These are phyloP conservation scores for Homalodisca vitripennis DNA, from an alignment of 1,140 invertebrate species.

Conservation along the genomic window DNA sequence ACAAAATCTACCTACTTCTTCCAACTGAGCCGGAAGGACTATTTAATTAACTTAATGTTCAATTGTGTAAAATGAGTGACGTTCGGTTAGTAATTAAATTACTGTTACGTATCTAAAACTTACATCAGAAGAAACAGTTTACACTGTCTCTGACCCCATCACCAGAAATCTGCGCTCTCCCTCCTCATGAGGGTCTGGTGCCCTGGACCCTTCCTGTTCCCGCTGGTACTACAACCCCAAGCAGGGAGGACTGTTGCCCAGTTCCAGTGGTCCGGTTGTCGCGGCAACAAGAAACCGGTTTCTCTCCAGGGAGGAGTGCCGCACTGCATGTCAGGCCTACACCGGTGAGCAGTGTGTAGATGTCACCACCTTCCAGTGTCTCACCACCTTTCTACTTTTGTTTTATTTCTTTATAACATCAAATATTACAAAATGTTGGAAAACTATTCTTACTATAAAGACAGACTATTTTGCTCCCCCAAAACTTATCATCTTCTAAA, in stretches of 20 bases:
- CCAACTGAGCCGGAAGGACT: too few species aligned
- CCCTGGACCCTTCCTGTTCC: constrained; percentile 27
- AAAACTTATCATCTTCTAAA: too few species aligned
- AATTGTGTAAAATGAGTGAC: too few species aligned
- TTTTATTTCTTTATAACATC: background rate
- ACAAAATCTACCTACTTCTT: too few species aligned
- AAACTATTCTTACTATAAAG: too few species aligned
- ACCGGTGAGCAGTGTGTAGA: constrained; percentile 44
- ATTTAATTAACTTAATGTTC: too few species aligned
- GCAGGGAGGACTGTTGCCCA: constrained; percentile 56
- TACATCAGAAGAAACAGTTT: too few species aligned
- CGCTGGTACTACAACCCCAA: constrained; percentile 58
- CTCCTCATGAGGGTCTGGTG: constrained; percentile 38
- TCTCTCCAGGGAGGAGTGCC: constrained; percentile 55
- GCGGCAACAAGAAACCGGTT: constrained; percentile 75
- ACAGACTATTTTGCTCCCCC: too few species aligned
- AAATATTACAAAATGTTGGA: too few species aligned
- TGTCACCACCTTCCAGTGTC: background rate
- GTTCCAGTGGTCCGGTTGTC: constrained; percentile 76
- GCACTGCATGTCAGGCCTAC: constrained; percentile 51
- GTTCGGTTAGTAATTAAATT: too few species aligned
- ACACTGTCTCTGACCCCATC: too few species aligned
- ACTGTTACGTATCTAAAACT: too few species aligned
- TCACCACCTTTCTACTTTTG: background rate
- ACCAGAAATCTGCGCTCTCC: constrained; percentile 38